Evolutionary conservation across 2,797 vertebrate genomes (phyloP).

Genomic region (Poecilia gillii): DNA sequence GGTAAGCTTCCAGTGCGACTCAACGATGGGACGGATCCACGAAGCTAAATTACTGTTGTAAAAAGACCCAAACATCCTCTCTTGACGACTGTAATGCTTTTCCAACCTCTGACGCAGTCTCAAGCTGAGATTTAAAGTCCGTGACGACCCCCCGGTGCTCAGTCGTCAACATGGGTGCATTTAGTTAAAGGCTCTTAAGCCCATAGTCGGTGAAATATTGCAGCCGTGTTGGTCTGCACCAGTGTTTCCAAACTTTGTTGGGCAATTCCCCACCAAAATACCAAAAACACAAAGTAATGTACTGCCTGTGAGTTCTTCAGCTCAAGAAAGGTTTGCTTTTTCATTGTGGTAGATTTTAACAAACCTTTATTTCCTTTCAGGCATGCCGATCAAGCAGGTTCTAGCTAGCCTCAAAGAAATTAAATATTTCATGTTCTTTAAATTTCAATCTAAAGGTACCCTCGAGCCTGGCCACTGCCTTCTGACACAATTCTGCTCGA

Average conservation of each 20-base stretch:
- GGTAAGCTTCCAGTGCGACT: background rate
- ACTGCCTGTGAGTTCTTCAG: background rate
- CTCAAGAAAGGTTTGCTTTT: background rate
- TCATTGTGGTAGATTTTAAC: background rate
- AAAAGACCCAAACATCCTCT: slow-evolving; percentile 33
- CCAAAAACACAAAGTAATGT: slow-evolving; percentile 11
- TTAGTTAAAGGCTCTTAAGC: slow-evolving; percentile 19
- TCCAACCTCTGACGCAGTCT: slow-evolving; percentile 35
- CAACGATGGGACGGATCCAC: background rate
- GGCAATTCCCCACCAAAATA: slow-evolving; percentile 10
- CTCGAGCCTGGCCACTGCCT: no score
- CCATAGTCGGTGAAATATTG: slow-evolving; percentile 26
- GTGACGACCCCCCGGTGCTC: slow-evolving; percentile 6
- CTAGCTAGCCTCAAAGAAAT: background rate
- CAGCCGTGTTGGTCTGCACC: slow-evolving; percentile 6
- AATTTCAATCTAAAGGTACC: background rate
- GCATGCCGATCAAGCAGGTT: background rate
- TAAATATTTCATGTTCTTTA: background rate
- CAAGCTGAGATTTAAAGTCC: slow-evolving; percentile 35
- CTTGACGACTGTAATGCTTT: slow-evolving; percentile 25
- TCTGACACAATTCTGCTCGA: no score
- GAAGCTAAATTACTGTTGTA: slow-evolving; percentile 27
- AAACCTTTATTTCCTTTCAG: background rate
- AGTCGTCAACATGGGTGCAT: slow-evolving; percentile 19
- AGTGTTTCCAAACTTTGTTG: slow-evolving; percentile 9